Conservation (phyloP, 2,797 vertebrate species). For the Eleutherodactylus coqui region DNA sequence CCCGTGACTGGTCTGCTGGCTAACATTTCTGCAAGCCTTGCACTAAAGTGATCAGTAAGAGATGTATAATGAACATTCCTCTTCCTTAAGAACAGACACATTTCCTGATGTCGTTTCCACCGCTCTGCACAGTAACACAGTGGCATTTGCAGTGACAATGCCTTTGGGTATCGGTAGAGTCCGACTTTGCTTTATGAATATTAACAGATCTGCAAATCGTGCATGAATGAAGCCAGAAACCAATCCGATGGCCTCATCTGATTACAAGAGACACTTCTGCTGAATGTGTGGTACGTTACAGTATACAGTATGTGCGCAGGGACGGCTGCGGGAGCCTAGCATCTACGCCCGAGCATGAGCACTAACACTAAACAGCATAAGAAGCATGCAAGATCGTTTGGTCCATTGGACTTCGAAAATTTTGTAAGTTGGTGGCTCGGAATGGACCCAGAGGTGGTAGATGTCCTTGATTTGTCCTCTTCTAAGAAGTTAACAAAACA, state of each 20-base stretch:
- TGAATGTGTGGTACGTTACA: conserved; percentile 45
- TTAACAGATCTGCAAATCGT: conserved; percentile 61
- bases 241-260: conserved; percentile 54
- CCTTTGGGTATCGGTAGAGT: conserved; percentile 60
- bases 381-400: neutral
- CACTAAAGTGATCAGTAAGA: conserved; percentile 50
- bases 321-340: conserved; percentile 23
- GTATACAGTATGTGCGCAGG: conserved; percentile 11
- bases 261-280: conserved; percentile 62
- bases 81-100: conserved; percentile 52
- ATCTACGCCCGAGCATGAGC: neutral
- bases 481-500: neutral
- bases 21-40: conserved; percentile 43
- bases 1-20: conserved; percentile 36
- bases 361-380: neutral
- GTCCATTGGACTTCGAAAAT: neutral
- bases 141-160: conserved; percentile 62
- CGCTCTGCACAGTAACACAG: conserved; percentile 41
- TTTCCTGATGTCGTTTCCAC: conserved; percentile 45
- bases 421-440: neutral
- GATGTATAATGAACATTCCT: conserved; percentile 49
- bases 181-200: conserved; percentile 60
- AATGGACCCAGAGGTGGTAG: neutral
- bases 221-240: conserved; percentile 60
- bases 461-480: neutral